Base-by-base conservation (phyloP, 2,113 vertebrate genomes). In the Paracanthobrama guichenoti region DNA sequence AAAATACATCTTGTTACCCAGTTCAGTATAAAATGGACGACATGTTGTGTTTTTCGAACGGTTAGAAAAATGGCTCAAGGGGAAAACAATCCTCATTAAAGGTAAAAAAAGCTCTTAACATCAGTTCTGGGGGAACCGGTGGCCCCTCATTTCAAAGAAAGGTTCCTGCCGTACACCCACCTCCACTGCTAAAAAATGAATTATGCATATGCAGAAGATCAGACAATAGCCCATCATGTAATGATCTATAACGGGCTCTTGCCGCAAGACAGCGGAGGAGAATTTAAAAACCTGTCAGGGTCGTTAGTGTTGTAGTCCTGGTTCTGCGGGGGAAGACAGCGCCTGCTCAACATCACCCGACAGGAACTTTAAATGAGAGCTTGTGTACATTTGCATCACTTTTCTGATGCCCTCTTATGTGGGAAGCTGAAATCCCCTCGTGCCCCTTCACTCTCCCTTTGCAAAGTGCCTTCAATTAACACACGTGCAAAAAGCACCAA, bases 321-420 rank as follows among this genome's bases (percentile, higher is more conserved):
- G 57, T n/a, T 14, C 46, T 59, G 85, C 50, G 39, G 85, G 79
- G 79, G 42, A 71, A 69, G 72, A 86, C 50, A 66, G 20, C 16
- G 24, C 48, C 39, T 31, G 69, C 84, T 81, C 79, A 53, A 53
- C 60, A 20, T 44, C 35, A 67, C 53, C 44, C 75, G 18, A 44
- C 53, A 46, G 59, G 14, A 35, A 60, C 59, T 60, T 85, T 48
- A 74, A 60, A 85, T 75, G 44, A 26, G 22, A 24, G 28, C 42
- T 64, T 6, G 24, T 64, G 48, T 85, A 55, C 28, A 73, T 64
- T 60, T 44, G 39, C 48, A 39, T 22, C 14, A 48, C 78, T 60
- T 72, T 87, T 88, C 84, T 39, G 50, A 86, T 89, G 53, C 85
- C 81, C 64, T 88, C 83, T 50, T 82, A 69, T 57, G 60, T 80